Base-by-base conservation (phyloP, 2,797 vertebrate species). In the Salarias fasciatus region DNA sequence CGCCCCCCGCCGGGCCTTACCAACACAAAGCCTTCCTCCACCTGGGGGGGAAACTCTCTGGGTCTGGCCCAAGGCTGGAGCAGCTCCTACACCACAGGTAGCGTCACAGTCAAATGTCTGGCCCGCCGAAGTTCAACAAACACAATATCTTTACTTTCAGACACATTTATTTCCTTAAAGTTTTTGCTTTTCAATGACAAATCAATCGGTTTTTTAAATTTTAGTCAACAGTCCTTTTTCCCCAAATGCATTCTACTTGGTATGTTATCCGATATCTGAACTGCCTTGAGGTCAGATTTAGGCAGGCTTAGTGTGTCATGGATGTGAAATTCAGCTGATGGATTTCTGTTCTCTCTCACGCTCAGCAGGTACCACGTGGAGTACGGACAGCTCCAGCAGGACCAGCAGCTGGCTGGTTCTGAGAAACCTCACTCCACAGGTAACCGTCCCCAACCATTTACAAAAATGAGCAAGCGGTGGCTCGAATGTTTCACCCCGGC, bases 341-440 rank as follows among this genome's bases (percentile, higher is more conserved):
- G n/a, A 37, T 3, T 49, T 45, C 8, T 62, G 3, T 9, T 75
- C 48, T 61, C 2, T 72, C 5, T 80, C 60, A 24, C 18, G 24
- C 18, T 1, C 82, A 92, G 86, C 87, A 93, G 96, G 95, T 90
- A 96, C 95, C 80, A 95, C 97, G 3, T 99, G 97, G 97, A 99
- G 97, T 70, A 96, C 96, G 24, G 97, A 98, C 91, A 95, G 93
- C 93, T 94, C 96, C 86, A 96, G 91, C 90, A 95, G 97, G 85
- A 96, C 95, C 80, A 98, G 95, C 92, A 99, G 96, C 93, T 99
- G 96, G 97, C 94, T 99, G 84, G 97, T 99, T 63, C 94, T 99
- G 79, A 94, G 97, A 75, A 99, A 99, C 89, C 96, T 99, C 85
- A 99, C 97, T 0, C 97, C 97, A 77, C 97, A 99, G 92, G 97